Conservation (phyloP, 2,888 invertebrate species). For the Amiota communis region DNA sequence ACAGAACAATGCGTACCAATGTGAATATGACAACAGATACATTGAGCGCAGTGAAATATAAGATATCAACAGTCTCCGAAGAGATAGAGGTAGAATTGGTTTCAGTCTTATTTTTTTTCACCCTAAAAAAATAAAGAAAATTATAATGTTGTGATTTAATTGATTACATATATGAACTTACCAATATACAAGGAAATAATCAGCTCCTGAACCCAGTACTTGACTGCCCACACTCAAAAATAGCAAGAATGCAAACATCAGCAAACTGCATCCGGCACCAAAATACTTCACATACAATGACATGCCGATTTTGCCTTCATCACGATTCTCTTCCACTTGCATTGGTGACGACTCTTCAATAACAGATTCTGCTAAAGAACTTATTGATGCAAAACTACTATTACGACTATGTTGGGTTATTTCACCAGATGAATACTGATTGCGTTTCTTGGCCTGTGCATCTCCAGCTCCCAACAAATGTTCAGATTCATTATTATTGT, state of each 20-base stretch:
- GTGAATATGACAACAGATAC: constrained; percentile 71
- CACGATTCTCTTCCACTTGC: constrained; percentile 76
- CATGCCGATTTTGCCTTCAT: constrained; percentile 78
- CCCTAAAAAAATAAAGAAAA: constrained; percentile 51
- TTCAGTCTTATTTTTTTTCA: constrained; percentile 62
- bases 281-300: constrained; percentile 81
- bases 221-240: constrained; percentile 80
- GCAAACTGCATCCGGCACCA: constrained; percentile 80
- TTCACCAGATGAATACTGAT: too few species aligned
- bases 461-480: constrained; percentile 56
- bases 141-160: neutral
- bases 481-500: constrained; percentile 66
- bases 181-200: constrained; percentile 88
- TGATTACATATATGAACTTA: constrained; percentile 40
- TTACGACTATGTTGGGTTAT: constrained; percentile 68
- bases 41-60: constrained; percentile 75
- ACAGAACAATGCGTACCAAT: constrained; percentile 72
- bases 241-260: constrained; percentile 77
- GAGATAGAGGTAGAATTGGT: constrained; percentile 34
- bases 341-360: constrained; percentile 71
- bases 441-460: constrained; percentile 35
- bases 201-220: constrained; percentile 81
- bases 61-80: constrained; percentile 70
- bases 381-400: constrained; percentile 73
- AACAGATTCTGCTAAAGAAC: constrained; percentile 73